Conservation (phyloP, 1,140 invertebrate species). For the Zaprionus inermis region DNA sequence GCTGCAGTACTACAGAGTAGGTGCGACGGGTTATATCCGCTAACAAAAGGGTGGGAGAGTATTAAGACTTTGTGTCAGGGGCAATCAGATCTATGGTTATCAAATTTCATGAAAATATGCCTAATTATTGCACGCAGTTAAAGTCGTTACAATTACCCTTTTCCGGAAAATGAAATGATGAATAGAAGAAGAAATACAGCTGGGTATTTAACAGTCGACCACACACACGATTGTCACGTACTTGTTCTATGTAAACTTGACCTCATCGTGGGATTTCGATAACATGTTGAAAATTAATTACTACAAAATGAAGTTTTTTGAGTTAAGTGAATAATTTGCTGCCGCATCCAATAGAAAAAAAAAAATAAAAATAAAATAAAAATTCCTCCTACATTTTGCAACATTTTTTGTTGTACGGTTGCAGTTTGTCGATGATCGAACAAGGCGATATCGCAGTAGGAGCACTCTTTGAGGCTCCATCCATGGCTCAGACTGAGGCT, state of each 20-base stretch:
- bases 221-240: too few relatives aligned
- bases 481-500: too few relatives aligned
- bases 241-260: constrained; percentile 60
- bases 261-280: constrained; percentile 48
- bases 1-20: neutral
- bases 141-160: too few relatives aligned
- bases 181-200: too few relatives aligned
- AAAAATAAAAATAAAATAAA: constrained; percentile 25
- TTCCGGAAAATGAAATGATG: too few relatives aligned
- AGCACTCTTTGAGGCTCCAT: neutral
- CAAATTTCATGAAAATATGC: too few relatives aligned
- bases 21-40: too few relatives aligned
- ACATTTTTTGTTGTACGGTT: constrained; percentile 21
- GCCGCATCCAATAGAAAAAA: constrained; percentile 11
- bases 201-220: too few relatives aligned
- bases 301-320: neutral
- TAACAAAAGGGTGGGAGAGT: too few relatives aligned
- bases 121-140: too few relatives aligned
- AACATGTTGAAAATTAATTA: constrained; percentile 48
- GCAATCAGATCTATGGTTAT: too few relatives aligned
- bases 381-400: constrained; percentile 24
- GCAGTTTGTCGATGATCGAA: constrained; percentile 56
- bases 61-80: too few relatives aligned
- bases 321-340: constrained; percentile 11
- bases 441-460: constrained; percentile 54